These are phyloP conservation scores for Characodon lateralis DNA, from an alignment of 2,797 vertebrate species.

Conservation along the genomic window DNA sequence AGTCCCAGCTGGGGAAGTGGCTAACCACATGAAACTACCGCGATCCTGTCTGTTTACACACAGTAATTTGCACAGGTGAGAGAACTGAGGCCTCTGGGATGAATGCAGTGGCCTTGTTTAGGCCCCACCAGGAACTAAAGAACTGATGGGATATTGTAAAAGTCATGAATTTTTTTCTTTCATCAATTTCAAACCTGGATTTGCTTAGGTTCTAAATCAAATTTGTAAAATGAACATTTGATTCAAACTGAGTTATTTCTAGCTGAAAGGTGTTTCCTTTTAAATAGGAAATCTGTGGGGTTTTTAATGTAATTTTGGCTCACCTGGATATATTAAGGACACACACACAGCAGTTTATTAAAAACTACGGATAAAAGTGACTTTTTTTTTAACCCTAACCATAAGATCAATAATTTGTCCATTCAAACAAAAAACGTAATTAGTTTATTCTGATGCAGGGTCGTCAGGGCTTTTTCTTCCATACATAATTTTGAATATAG, in stretches of 20 bases:
- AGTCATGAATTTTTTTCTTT: conserved; percentile 68
- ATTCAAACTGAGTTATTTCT: conserved; percentile 30
- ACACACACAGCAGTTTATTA: conserved; percentile 5
- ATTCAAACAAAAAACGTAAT: conserved; percentile 19
- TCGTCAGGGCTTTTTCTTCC: conserved; percentile 4
- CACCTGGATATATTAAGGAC: conserved; percentile 8
- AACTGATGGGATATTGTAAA: conserved; percentile 39
- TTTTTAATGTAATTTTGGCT: conserved; percentile 14
- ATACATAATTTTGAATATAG: conserved; percentile 25
- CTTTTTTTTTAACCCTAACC: conserved; percentile 8
- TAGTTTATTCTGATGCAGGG: conserved; percentile 26
- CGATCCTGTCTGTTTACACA: conserved; percentile 67
- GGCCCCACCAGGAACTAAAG: conserved; percentile 19
- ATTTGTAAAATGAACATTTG: conserved; percentile 45
- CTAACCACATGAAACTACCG: conserved; percentile 76
- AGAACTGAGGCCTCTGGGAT: conserved; percentile 50
- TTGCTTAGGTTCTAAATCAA: conserved; percentile 47
- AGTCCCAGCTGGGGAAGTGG: conserved; percentile 74
- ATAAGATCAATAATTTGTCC: not conserved
- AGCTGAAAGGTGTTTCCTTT: not conserved
- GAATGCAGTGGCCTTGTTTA: conserved; percentile 67
- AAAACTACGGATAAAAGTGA: conserved; percentile 11
- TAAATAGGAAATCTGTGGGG: conserved; percentile 18
- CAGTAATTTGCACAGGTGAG: conserved; percentile 79
- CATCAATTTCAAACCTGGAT: conserved; percentile 43